Base-by-base conservation (phyloP, 2,888 invertebrate species). In the Microctonus aethiopoides region DNA sequence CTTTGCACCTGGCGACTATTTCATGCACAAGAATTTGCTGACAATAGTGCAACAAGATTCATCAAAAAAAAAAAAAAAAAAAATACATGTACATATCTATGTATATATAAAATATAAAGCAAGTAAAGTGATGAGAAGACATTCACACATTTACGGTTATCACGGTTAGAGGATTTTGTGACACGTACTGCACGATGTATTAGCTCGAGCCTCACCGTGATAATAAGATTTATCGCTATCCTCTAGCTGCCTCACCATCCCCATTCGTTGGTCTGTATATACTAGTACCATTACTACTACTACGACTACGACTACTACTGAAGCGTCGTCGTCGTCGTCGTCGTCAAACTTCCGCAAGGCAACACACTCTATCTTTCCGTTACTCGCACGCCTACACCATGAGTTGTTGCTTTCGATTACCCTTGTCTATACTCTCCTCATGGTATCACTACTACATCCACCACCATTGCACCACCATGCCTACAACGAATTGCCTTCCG, bases 211-310 rank as follows among this genome's bases (percentile, higher is more conserved):
- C 78, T 78, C 72, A 67, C 71, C 67, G 63, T 67, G 77, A 77
- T 81, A 79, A 79, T 76, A 77, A 78, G 79, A 80, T 81, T 81
- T 79, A 80, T 79, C 77, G 76, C 70, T 72, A 72, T 66, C 74
- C 71, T 61, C 68, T 73, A 74, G 51, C 26, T 66, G 72, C 74
- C 72, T 72, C 74, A 67, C 29, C 46, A 16, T 46, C 69, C 57
- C 52, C 68, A 60, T 65, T 7, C 6, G 5, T 13, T 26, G 20
- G 20, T 7, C 10, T 41, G 10, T 39, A 26, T 11, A 41, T 41
- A 13, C 41, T 41, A 41, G 11, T 36, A n/a, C n/a, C n/a, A n/a
- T n/a, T n/a, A 34, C 57, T 34, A 54, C 54, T 39, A 20, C 26
- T 29, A 29, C 4, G 57, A 26, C 24, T n/a, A 34, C 57, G 34